These are phyloP conservation scores for Syngnathoides biaculeatus DNA, from an alignment of 2,113 vertebrate species.

Conservation along the genomic window DNA sequence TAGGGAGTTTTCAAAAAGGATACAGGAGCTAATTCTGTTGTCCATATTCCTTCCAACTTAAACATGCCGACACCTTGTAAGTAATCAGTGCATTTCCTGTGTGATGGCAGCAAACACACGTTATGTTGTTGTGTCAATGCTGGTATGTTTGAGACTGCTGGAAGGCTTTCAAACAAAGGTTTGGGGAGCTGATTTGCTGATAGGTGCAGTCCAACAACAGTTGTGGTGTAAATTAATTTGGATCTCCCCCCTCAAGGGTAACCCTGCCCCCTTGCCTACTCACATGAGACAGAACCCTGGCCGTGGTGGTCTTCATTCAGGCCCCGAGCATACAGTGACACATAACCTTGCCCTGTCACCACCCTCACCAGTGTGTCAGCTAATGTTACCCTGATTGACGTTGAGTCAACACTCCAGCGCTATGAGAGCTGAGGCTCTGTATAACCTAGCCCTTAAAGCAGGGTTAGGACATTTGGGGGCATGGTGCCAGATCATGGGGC, in stretches of 20 bases:
- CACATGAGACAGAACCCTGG: constrained; percentile 55
- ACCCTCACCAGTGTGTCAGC: constrained; percentile 73
- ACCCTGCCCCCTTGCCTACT: constrained; percentile 23
- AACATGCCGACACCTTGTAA: background rate
- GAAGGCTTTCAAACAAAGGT: constrained; percentile 22
- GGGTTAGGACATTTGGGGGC: constrained; percentile 64
- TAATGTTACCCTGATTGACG: constrained; percentile 72
- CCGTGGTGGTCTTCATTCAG: constrained; percentile 55
- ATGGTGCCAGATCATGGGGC: constrained; percentile 47
- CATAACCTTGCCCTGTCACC: constrained; percentile 78
- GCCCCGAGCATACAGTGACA: constrained; percentile 68
- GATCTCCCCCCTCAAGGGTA: constrained; percentile 53
- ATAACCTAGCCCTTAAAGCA: constrained; percentile 68
- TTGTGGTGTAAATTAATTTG: constrained; percentile 53
- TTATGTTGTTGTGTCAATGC: constrained; percentile 10
- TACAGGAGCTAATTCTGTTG: too few species aligned
- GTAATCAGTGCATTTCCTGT: background rate
- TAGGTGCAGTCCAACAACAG: constrained; percentile 26
- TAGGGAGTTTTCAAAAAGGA: too few species aligned
- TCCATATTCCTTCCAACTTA: background rate
- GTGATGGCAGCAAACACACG: constrained; percentile 13
- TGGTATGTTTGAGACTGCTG: constrained; percentile 16
- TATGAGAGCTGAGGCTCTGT: constrained; percentile 68
- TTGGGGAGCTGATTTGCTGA: constrained; percentile 33
- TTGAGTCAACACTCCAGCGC: constrained; percentile 58